Conservation (phyloP, 2,113 vertebrate genomes). For the Tupaia tana region DNA sequence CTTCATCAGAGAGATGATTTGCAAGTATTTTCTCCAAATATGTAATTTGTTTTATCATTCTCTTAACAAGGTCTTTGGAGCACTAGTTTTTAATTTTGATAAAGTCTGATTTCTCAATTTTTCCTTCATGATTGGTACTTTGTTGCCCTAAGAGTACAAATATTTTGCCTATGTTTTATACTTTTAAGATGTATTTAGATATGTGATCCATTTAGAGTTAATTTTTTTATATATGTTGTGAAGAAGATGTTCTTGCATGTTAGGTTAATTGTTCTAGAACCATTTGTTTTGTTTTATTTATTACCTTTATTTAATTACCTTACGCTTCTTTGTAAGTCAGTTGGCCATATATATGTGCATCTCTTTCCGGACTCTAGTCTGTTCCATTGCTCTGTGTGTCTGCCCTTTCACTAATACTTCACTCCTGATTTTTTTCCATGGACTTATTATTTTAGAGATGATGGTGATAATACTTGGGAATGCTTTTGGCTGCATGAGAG, state of each 20-base stretch:
- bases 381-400: neutral
- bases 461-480: slow-evolving; percentile 6
- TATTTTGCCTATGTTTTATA: neutral
- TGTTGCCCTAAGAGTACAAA: neutral
- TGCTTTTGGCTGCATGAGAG: slow-evolving; percentile 1
- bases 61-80: neutral
- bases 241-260: neutral
- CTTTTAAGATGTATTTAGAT: neutral
- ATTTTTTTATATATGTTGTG: neutral
- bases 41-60: slow-evolving; percentile 11
- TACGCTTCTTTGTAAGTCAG: neutral
- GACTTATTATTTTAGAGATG: slow-evolving; percentile 48
- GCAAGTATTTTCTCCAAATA: neutral
- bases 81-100: neutral
- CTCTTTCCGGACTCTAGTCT: neutral
- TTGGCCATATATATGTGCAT: neutral
- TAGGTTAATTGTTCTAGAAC: neutral
- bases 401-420: neutral
- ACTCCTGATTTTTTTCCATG: neutral
- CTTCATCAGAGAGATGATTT: neutral
- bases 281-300: neutral
- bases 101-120: neutral
- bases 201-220: slow-evolving; percentile 10
- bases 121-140: neutral
- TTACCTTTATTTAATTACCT: neutral